phyloP scores from a whole-genome alignment of 2,797 vertebrate genomes.

The Alfaro cultratus region DNA sequence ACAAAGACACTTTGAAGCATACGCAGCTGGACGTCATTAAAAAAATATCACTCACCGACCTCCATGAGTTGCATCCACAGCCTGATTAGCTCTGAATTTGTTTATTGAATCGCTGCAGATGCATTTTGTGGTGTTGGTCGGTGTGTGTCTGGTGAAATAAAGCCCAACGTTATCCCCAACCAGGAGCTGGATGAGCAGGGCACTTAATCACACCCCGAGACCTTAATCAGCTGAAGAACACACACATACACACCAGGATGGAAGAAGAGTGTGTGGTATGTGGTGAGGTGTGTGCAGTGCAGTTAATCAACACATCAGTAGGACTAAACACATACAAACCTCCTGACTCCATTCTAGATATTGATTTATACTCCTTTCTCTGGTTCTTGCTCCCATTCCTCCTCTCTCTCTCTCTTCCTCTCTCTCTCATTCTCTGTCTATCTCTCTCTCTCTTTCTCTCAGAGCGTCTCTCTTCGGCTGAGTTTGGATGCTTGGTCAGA shows the following conservation, averaged over 20 bases:
- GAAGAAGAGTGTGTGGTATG: constrained; percentile 27
- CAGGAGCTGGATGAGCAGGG: constrained; percentile 61
- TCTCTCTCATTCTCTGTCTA: not conserved
- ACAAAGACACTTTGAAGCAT: constrained; percentile 33
- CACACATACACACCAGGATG: constrained; percentile 46
- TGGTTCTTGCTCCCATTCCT: constrained; percentile 28
- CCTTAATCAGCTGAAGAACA: constrained; percentile 61
- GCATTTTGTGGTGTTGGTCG: constrained; percentile 38
- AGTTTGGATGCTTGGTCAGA: constrained; percentile 39
- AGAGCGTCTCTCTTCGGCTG: constrained; percentile 29
- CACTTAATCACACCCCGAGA: constrained; percentile 75
- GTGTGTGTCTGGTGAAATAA: constrained; percentile 59
- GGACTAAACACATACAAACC: constrained; percentile 72
- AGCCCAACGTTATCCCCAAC: constrained; percentile 73
- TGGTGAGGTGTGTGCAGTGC: constrained; percentile 16
- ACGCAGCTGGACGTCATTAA: constrained; percentile 13
- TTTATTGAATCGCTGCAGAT: constrained; percentile 35
- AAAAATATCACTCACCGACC: constrained; percentile 39
- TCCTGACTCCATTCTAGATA: constrained; percentile 54
- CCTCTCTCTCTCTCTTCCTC: constrained; percentile 7
- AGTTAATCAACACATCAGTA: constrained; percentile 78
- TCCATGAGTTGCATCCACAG: constrained; percentile 22
- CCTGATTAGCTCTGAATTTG: constrained; percentile 16
- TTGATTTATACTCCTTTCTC: constrained; percentile 64
- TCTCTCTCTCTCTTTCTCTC: too few relatives aligned